Conservation (phyloP, 2,888 invertebrate species). For the Athalia rosae region DNA sequence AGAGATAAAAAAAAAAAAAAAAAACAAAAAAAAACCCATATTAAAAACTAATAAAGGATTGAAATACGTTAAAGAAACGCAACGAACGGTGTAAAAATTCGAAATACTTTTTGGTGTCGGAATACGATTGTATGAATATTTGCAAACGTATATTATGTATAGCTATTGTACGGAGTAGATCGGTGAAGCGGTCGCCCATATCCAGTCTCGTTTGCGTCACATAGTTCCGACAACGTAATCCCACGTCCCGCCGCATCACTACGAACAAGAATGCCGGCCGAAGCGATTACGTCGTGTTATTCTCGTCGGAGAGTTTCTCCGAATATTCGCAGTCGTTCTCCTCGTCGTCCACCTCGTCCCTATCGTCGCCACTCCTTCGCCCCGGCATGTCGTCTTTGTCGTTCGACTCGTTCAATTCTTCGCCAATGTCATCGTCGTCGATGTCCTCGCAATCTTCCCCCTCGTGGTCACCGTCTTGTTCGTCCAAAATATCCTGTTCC, state of each 20-base stretch:
- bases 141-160: not conserved
- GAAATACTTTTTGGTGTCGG: constrained; percentile 36
- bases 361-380: constrained; percentile 38
- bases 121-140: constrained; percentile 18
- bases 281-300: constrained; percentile 38
- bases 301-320: constrained; percentile 30
- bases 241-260: not conserved
- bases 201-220: not conserved
- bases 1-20: not conserved
- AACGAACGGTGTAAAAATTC: not conserved
- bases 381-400: constrained; percentile 52
- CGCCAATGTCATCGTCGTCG: constrained; percentile 51
- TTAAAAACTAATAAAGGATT: not conserved
- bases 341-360: constrained; percentile 47
- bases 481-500: constrained; percentile 70
- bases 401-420: constrained; percentile 50
- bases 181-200: not conserved
- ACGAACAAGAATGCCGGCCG: not conserved
- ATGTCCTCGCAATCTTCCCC: constrained; percentile 54
- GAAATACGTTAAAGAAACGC: not conserved
- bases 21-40: too few relatives aligned
- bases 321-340: constrained; percentile 27
- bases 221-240: constrained; percentile 13
- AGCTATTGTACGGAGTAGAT: not conserved
- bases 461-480: constrained; percentile 57